A percentile compares a stretch with the other conserved stretches of the same genome.
phyloP scores from a whole-genome alignment of 2,888 invertebrate species.

The Hemaris fuciformis region DNA sequence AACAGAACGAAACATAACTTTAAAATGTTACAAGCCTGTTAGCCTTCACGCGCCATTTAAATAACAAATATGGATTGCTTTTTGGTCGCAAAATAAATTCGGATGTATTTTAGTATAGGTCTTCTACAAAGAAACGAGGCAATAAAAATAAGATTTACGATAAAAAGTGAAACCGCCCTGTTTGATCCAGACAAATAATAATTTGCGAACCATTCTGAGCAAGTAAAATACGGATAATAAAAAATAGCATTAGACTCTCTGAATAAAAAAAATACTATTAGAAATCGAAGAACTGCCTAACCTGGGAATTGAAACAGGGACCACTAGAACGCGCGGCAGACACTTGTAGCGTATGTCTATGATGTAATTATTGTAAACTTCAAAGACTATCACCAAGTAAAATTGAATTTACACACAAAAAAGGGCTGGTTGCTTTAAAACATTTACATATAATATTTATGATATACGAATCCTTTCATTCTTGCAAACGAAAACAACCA shows the following conservation, averaged over 20 bases:
- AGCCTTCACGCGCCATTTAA: slow-evolving; percentile 55
- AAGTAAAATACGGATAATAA: background rate
- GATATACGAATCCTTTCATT: background rate
- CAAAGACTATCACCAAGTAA: too few species aligned
- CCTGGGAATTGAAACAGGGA: too few species aligned
- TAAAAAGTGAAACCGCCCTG: background rate
- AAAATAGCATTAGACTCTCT: too few species aligned
- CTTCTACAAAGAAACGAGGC: background rate
- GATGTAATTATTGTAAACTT: too few species aligned
- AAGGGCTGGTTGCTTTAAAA: too few species aligned
- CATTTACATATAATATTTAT: background rate
- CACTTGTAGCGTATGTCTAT: too few species aligned
- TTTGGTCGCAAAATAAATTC: slow-evolving; percentile 36
- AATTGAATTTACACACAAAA: too few species aligned
- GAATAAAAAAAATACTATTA: too few species aligned
- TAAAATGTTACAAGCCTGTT: slow-evolving; percentile 21
- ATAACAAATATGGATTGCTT: slow-evolving; percentile 52
- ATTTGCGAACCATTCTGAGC: background rate
- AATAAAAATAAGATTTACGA: background rate
- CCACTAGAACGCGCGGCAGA: too few species aligned
- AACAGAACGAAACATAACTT: background rate
- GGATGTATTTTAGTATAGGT: slow-evolving; percentile 4
- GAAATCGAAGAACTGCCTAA: too few species aligned
- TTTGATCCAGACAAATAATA: background rate
- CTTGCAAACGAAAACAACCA: background rate